A percentile compares a stretch with the other conserved stretches of the same genome.
Conservation (phyloP, 2,113 vertebrate genomes). For the Datnioides undecimradiatus region DNA sequence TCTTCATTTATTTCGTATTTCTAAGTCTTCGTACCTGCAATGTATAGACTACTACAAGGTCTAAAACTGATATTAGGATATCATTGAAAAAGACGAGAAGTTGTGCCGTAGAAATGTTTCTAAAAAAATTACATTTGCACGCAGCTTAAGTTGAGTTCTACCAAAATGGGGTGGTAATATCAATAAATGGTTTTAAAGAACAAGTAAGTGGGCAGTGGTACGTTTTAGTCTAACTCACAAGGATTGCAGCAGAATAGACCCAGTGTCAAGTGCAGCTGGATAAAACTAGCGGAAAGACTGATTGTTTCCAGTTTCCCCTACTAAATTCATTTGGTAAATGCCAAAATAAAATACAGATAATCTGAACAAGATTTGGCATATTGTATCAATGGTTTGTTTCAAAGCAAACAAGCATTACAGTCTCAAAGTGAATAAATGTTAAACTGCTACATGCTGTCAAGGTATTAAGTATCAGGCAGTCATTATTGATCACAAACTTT, state of each 20-base stretch:
- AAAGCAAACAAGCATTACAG: neutral
- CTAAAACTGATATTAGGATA: neutral
- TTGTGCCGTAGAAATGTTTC: neutral
- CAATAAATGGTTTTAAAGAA: slow-evolving; percentile 9
- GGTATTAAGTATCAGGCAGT: neutral
- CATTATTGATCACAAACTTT: neutral
- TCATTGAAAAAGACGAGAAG: neutral
- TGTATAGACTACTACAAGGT: neutral
- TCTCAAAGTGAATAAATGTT: neutral
- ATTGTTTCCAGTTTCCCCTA: too few relatives aligned
- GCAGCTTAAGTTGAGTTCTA: neutral
- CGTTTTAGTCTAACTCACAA: neutral
- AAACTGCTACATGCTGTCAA: neutral
- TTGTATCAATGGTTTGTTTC: too few relatives aligned
- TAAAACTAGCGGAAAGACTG: neutral
- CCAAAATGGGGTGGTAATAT: slow-evolving; percentile 22
- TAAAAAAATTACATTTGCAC: too few relatives aligned
- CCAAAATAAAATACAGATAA: neutral
- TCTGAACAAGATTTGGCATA: neutral
- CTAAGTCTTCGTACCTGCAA: neutral
- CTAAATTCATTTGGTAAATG: neutral
- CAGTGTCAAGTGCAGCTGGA: slow-evolving; percentile 1
- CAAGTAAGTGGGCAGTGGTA: neutral
- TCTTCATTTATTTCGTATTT: neutral
- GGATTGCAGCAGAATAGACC: neutral